Conservation (phyloP, 2,888 invertebrate species). For the Chloromyia formosa region DNA sequence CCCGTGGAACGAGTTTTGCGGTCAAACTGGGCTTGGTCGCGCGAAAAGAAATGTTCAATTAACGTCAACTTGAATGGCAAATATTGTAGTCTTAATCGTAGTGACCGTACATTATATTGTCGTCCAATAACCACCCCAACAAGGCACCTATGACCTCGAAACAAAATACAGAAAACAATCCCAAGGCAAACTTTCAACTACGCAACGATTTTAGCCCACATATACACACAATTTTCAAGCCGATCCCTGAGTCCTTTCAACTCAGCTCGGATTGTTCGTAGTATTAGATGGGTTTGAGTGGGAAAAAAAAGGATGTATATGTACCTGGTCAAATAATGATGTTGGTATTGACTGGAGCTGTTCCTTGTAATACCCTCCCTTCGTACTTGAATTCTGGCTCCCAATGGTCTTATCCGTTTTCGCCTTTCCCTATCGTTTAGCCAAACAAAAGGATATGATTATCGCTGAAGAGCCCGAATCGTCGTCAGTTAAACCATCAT, state of each 20-base stretch:
- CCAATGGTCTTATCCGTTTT: neutral
- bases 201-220: neutral
- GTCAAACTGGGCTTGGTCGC: slow-evolving; percentile 10
- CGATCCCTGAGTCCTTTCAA: neutral
- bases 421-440: neutral
- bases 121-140: neutral
- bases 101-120: slow-evolving; percentile 23
- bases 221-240: neutral
- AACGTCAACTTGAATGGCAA: slow-evolving; percentile 34
- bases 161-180: too few species aligned
- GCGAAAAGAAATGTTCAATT: slow-evolving; percentile 33
- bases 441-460: slow-evolving; percentile 19
- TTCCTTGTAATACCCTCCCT: neutral
- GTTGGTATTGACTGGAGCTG: neutral
- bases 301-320: neutral
- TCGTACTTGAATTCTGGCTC: neutral
- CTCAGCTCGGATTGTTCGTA: too few species aligned
- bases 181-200: too few species aligned
- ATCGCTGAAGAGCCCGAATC: neutral
- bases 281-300: too few species aligned
- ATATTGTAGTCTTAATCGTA: slow-evolving; percentile 29
- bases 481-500: neutral
- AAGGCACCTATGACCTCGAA: neutral
- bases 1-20: neutral
- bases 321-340: neutral